Conservation (phyloP, 2,113 vertebrate species). For the Mus spicilegus region DNA sequence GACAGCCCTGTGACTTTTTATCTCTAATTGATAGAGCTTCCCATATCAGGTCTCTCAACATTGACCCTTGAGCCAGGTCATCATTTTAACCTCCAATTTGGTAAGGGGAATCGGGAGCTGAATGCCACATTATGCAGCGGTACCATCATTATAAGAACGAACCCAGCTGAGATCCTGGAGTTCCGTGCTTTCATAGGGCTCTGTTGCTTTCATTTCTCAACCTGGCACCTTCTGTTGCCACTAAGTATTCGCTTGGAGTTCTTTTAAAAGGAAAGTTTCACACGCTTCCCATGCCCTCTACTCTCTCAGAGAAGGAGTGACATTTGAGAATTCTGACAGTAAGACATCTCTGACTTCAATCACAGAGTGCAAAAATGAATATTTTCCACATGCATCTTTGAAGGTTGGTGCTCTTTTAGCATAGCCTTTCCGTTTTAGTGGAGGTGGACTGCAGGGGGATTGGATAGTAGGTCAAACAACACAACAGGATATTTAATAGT, state of each 20-base stretch:
- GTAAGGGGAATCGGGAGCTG: conserved; percentile 48
- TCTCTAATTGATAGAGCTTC: conserved; percentile 57
- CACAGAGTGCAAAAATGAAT: conserved; percentile 82
- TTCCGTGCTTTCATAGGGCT: conserved; percentile 45
- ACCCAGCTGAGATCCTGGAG: conserved; percentile 33
- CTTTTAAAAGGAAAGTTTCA: conserved; percentile 83
- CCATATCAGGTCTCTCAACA: conserved; percentile 45
- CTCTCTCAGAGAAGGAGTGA: conserved; percentile 75
- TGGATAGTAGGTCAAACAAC: conserved; percentile 69
- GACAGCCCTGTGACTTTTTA: not conserved
- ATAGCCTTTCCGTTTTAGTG: conserved; percentile 78
- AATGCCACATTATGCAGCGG: conserved; percentile 60
- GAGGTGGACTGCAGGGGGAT: conserved; percentile 78
- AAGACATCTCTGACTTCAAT: conserved; percentile 82
- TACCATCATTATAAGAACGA: conserved; percentile 56
- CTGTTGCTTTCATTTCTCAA: conserved; percentile 75
- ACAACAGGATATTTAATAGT: conserved; percentile 72
- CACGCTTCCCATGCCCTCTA: conserved; percentile 75
- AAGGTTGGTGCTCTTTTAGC: conserved; percentile 81
- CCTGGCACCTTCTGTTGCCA: conserved; percentile 70
- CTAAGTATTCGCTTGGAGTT: conserved; percentile 79
- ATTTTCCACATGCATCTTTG: conserved; percentile 82
- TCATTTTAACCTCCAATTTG: conserved; percentile 61
- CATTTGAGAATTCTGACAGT: conserved; percentile 82
- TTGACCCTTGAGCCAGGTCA: conserved; percentile 60